Conservation (phyloP, 2,113 vertebrate species). For the Sardina pilchardus region DNA sequence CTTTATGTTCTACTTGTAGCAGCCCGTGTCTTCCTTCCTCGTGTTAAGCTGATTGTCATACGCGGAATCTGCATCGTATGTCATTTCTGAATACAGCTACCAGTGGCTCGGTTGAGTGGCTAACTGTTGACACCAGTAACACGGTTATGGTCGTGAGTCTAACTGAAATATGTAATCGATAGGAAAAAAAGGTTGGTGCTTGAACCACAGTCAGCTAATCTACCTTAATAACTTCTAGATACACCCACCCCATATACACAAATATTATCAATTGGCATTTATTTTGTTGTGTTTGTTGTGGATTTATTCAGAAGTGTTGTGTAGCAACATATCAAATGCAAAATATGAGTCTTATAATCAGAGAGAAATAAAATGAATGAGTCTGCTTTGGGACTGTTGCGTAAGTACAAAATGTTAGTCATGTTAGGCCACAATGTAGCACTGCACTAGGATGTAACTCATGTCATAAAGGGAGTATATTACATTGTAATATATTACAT, state of each 20-base stretch:
- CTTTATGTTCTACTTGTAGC: background rate
- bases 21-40: background rate
- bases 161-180: background rate
- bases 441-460: background rate
- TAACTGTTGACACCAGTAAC: background rate
- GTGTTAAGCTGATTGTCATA: background rate
- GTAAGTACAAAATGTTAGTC: too few species aligned
- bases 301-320: too few species aligned
- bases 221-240: background rate
- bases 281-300: too few species aligned
- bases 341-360: too few species aligned
- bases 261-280: too few species aligned
- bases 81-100: background rate
- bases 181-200: background rate
- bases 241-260: too few species aligned
- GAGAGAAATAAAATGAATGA: too few species aligned
- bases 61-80: background rate
- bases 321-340: too few species aligned
- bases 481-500: background rate
- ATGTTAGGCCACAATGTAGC: background rate
- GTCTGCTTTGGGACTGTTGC: too few species aligned
- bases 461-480: background rate
- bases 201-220: background rate
- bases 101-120: background rate
- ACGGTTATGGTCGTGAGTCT: background rate